Evolutionary conservation across 2,797 vertebrate species (phyloP), one percentile per base, ranked within the genome.

Genomic region (Sparidentex hasta): DNA sequence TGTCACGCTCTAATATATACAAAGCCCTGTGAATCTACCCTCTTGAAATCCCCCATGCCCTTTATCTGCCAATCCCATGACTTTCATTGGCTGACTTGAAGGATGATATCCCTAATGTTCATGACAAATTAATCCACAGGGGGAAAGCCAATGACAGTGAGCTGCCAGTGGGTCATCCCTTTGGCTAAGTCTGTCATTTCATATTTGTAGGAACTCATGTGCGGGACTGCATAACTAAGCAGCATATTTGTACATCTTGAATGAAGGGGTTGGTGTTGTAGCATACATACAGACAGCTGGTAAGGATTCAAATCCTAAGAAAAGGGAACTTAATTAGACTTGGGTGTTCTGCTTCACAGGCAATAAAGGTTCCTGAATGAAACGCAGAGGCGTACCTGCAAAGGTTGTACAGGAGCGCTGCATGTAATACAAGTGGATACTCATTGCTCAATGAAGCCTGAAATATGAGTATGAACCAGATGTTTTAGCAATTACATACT

Each of bases 111-210:
- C 93, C 92, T 95, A 96, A 96, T 96, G 88, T 95, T 96, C 91
- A 87, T 88, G 90, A 95, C 86, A 97, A 96, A 96, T 96, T 96
- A 96, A 96, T 97, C 95, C 96, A 93, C 93, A 74, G 86, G 94
- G 91, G 93, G 80, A 95, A 95, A 91, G 71, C 90, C 92, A 95
- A 66, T 95, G 96, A 95, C 96, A 96, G 87, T 88, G 71, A 94
- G 90, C 78, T 93, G 87, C 89, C 85, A 91, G 91, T 33, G 48
- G 95, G 94, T 97, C 95, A 96, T 94, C 94, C 95, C 80, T 89
- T 95, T 81, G 91, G 94, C 84, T 71, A 90, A 86, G 89, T 87
- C 88, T 96, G 93, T 94, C 94, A 95, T 96, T 96, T 96, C 93
- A 88, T 87, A 93, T 94, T 95, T 95, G 87, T 88, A 83, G 90